A percentile compares a stretch with the other conserved stretches of the same genome.
These are phyloP conservation scores for Drosophila mimica DNA, from an alignment of 2,888 invertebrate genomes.

Conservation along the genomic window DNA sequence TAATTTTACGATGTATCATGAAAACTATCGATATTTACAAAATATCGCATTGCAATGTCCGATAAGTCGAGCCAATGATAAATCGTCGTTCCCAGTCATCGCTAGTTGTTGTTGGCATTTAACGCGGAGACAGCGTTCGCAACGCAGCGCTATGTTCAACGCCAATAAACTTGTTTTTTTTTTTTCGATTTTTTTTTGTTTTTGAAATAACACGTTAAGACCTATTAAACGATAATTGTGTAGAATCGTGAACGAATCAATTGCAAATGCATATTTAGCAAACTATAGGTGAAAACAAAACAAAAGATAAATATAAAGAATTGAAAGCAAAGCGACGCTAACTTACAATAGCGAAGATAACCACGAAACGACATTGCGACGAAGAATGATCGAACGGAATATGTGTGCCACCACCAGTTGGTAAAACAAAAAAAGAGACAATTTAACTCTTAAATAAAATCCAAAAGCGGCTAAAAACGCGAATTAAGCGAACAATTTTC, in stretches of 20 bases:
- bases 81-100: neutral
- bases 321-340: constrained; percentile 52
- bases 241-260: constrained; percentile 39
- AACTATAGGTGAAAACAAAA: constrained; percentile 33
- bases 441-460: constrained; percentile 42
- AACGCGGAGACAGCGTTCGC: constrained; percentile 53
- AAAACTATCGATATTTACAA: neutral
- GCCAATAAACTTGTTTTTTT: constrained; percentile 43
- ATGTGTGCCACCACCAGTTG: constrained; percentile 49
- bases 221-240: constrained; percentile 38
- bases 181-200: constrained; percentile 45
- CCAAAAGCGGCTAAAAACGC: constrained; percentile 35
- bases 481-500: constrained; percentile 37
- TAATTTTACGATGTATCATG: neutral
- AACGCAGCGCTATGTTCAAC: constrained; percentile 54
- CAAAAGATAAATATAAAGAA: constrained; percentile 16
- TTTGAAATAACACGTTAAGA: constrained; percentile 62
- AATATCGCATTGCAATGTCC: constrained; percentile 3
- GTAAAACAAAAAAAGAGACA: constrained; percentile 39
- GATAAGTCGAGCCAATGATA: constrained; percentile 18
- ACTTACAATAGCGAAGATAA: constrained; percentile 46
- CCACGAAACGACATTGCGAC: constrained; percentile 58
- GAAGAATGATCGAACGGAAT: constrained; percentile 58
- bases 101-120: constrained; percentile 56
- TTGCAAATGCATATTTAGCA: constrained; percentile 38